These are phyloP conservation scores for Pecten maximus DNA, from an alignment of 2,888 invertebrate species.

Conservation along the genomic window DNA sequence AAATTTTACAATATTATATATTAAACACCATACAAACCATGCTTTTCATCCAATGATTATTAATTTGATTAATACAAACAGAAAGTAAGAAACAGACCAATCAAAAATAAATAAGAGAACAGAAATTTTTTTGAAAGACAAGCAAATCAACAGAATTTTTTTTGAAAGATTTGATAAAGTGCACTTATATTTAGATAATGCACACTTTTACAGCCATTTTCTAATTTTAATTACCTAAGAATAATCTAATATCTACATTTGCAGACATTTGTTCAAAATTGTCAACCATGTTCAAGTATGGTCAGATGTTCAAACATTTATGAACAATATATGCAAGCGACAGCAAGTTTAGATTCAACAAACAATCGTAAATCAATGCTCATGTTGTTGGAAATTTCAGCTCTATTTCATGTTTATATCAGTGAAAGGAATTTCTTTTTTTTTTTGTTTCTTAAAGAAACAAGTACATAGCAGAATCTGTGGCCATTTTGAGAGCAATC, in stretches of 20 bases:
- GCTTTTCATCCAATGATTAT: too few species aligned
- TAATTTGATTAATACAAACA: neutral
- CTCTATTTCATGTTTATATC: neutral
- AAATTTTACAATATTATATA: neutral
- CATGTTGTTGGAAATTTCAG: neutral
- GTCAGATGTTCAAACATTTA: neutral
- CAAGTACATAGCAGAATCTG: neutral
- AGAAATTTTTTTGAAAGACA: neutral
- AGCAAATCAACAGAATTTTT: neutral
- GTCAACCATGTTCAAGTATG: neutral
- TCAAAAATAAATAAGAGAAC: neutral
- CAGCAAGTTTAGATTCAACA: neutral
- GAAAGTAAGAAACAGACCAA: neutral
- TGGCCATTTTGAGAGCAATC: neutral
- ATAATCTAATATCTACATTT: neutral
- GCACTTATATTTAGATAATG: neutral
- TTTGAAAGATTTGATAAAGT: neutral
- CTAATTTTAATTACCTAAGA: neutral
- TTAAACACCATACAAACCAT: neutral
- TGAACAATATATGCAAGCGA: neutral
- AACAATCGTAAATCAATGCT: neutral
- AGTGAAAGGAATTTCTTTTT: neutral
- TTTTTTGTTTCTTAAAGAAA: neutral
- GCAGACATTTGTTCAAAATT: neutral
- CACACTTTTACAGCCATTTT: conserved; percentile 3